Conservation (phyloP, 2,888 invertebrate genomes). For the Sinelater perroti region DNA sequence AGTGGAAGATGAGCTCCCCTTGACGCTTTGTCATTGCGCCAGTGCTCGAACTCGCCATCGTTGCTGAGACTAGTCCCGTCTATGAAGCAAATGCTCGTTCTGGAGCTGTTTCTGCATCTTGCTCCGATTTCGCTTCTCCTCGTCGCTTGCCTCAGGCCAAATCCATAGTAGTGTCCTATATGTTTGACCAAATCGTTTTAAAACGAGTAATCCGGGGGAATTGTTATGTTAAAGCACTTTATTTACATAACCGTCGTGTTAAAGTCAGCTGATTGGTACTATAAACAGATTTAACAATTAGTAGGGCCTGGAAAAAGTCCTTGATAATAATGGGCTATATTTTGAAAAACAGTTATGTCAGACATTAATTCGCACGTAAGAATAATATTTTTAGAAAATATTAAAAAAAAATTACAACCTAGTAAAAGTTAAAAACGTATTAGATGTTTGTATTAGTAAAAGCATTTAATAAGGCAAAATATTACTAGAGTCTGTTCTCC, state of each 20-base stretch:
- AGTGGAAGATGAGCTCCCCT: conserved; percentile 68
- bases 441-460: too few relatives aligned
- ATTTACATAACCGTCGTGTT: not conserved
- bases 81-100: conserved; percentile 71
- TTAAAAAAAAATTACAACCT: too few relatives aligned
- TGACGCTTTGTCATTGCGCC: conserved; percentile 65
- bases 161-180: conserved; percentile 52
- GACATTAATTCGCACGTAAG: too few relatives aligned
- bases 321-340: too few relatives aligned
- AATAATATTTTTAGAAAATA: too few relatives aligned
- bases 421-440: too few relatives aligned
- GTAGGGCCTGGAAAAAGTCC: too few relatives aligned
- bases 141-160: conserved; percentile 60
- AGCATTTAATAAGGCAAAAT: too few relatives aligned
- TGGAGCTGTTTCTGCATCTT: conserved; percentile 59
- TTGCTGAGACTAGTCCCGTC: conserved; percentile 80
- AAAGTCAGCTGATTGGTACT: too few relatives aligned
- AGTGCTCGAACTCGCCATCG: conserved; percentile 65
- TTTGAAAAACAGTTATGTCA: too few relatives aligned
- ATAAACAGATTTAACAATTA: too few relatives aligned
- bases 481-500: too few relatives aligned
- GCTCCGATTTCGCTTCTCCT: conserved; percentile 56
- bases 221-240: not conserved
- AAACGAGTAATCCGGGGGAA: not conserved
- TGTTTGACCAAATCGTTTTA: not conserved